These are phyloP conservation scores for Crambe crambe DNA, from an alignment of 37 sponge, comb jelly and placozoan species.

Conservation along the genomic window DNA sequence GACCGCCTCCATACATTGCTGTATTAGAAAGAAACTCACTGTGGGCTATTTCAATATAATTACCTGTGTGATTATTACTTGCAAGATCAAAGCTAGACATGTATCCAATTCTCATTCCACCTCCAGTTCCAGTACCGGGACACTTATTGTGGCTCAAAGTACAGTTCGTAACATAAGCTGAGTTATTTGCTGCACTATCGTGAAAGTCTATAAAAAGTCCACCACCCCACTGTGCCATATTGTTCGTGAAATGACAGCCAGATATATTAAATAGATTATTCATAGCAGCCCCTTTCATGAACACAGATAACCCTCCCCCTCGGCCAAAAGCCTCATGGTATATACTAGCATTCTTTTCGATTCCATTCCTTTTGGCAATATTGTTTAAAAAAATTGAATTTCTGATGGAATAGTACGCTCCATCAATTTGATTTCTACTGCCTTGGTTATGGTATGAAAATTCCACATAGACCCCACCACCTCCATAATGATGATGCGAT, in stretches of 20 bases:
- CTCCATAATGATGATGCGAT: constrained; percentile 2
- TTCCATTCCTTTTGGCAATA: not conserved
- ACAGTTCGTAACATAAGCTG: not conserved
- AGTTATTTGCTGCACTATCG: constrained; percentile 24
- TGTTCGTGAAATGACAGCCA: constrained; percentile 14
- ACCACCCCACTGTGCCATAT: constrained; percentile 53
- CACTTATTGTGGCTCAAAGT: constrained; percentile 10
- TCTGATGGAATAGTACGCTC: not conserved
- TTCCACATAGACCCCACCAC: constrained; percentile 64
- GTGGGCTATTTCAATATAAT: too few species aligned
- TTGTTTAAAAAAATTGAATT: constrained; percentile 13
- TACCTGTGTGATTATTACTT: too few species aligned
- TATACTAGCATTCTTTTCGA: too few species aligned
- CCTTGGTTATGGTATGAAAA: constrained; percentile 49
- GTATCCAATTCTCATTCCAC: constrained; percentile 48
- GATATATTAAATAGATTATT: not conserved
- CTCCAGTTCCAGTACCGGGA: not conserved
- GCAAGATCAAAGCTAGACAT: not conserved
- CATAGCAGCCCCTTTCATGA: constrained; percentile 44
- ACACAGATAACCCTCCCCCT: constrained; percentile 62
- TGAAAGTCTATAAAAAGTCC: constrained; percentile 64
- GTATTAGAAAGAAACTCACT: too few species aligned
- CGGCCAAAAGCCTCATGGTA: constrained; percentile 43
- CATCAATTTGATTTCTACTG: not conserved
- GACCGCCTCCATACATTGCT: too few species aligned